Base-by-base conservation (phyloP, 2,888 invertebrate species). In the Bembecia ichneumoniformis region DNA sequence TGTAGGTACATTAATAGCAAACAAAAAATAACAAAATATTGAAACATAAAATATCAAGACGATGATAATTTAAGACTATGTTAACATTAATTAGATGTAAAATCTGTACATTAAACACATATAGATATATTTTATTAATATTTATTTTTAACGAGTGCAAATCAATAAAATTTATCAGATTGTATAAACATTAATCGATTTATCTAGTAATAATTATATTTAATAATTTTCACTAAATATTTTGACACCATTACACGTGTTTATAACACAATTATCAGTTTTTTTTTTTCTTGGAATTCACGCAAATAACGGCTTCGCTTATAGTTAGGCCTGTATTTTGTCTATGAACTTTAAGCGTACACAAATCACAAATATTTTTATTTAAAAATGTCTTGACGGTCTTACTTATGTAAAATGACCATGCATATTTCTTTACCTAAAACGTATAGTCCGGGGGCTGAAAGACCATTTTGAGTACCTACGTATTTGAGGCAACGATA, bases 351-450 rank as follows among this genome's bases (percentile, higher is more conserved):
- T 46, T 61, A 74, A 77, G 77, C 78, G 74, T 78, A 73, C 62
- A 57, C 58, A 55, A 66, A 76, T 78, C 76, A 81, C 80, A 72
- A 63, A 66, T 64, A 64, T 50, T 57, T 48, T 28, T 28, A 28
- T 28, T 28, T 28, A 28, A 28, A 28, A 28, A 28, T 47, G 56
- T 16, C 16, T 47, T 46, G 45, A 47, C 17, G 49, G 47, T 49
- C 51, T 9, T 28, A 28, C 20, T 28, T 7, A 28, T 28, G 7
- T 28, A 28, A 28, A 28, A 28, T 28, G 9, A 28, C 28, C 28
- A 28, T 28, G 9, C 1, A 28, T 28, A 28, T 28, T 28, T 28
- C 28, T 28, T 28, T 28, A 28, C 28, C 5, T 20, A 20, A 20
- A 20, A 20, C 5, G 1, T 20, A 20, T 20, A 20, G 20, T 28